These are phyloP conservation scores for Urophycis tenuis DNA, from an alignment of 2,797 vertebrate genomes.

Conservation along the genomic window DNA sequence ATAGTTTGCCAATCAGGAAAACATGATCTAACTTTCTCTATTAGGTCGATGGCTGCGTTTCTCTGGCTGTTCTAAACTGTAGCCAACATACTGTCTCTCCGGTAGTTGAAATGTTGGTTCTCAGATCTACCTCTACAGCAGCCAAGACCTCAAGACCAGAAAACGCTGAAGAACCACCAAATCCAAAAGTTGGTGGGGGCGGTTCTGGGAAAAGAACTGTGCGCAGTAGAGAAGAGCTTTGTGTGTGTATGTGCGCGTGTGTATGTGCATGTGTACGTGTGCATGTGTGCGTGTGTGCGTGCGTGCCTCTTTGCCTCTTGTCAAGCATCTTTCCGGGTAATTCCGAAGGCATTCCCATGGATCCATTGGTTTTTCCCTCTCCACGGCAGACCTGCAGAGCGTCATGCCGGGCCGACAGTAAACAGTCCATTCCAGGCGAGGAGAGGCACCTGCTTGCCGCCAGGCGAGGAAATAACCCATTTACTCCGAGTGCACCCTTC, in stretches of 20 bases:
- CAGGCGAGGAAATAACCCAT: background rate
- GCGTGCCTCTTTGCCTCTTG: background rate
- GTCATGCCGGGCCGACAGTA: background rate
- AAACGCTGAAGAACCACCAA: too few relatives aligned
- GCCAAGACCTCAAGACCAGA: too few relatives aligned
- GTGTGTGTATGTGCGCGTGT: background rate
- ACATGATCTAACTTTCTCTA: background rate
- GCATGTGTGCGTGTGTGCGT: background rate
- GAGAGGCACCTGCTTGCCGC: background rate
- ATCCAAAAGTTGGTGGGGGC: background rate
- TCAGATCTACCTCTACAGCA: too few relatives aligned
- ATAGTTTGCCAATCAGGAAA: background rate
- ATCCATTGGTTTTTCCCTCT: background rate
- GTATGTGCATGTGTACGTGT: background rate
- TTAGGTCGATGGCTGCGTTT: background rate
- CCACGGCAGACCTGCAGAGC: slow-evolving; percentile 6
- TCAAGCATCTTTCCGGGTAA: background rate
- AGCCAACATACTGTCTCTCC: background rate
- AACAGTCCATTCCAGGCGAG: background rate
- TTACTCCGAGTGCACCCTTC: background rate
- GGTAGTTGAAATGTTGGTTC: too few relatives aligned
- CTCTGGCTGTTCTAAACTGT: background rate
- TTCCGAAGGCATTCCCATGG: background rate
- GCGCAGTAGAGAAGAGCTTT: background rate
- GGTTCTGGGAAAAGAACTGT: background rate